These are phyloP conservation scores for Frieseomelitta varia DNA, from an alignment of 1,140 invertebrate genomes.

Conservation along the genomic window DNA sequence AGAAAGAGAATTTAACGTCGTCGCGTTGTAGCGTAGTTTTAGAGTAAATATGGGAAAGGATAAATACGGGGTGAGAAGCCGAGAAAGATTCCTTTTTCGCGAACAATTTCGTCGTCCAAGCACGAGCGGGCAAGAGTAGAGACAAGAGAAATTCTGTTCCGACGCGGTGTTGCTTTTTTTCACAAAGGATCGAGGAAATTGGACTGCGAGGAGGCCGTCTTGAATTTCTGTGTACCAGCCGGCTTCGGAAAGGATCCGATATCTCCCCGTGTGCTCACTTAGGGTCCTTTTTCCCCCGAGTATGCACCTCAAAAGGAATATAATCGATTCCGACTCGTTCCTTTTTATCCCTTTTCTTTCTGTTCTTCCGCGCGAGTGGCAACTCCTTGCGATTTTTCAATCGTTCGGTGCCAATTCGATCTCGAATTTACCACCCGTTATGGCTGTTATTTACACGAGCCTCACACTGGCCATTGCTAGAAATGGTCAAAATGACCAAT, in stretches of 20 bases:
- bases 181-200: conserved; percentile 38
- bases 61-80: no score
- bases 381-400: neutral
- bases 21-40: neutral
- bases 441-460: neutral
- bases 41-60: neutral
- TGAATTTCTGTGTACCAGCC: conserved; percentile 18
- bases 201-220: conserved; percentile 25
- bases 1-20: neutral
- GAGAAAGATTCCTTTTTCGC: neutral
- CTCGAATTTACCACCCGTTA: neutral
- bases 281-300: conserved; percentile 22
- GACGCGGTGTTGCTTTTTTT: neutral
- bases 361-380: neutral
- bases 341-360: neutral
- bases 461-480: no score
- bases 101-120: neutral
- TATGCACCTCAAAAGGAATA: conserved; percentile 15
- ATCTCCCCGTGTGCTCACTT: conserved; percentile 12
- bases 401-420: neutral
- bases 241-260: conserved; percentile 29
- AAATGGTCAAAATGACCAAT: no score
- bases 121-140: neutral
- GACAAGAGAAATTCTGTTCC: conserved; percentile 7
- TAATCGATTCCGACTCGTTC: conserved; percentile 33